Percentiles rank a stretch among this genome's conserved stretches.
phyloP scores from a whole-genome alignment of 2,113 vertebrate species.

The Sylvietta virens region DNA sequence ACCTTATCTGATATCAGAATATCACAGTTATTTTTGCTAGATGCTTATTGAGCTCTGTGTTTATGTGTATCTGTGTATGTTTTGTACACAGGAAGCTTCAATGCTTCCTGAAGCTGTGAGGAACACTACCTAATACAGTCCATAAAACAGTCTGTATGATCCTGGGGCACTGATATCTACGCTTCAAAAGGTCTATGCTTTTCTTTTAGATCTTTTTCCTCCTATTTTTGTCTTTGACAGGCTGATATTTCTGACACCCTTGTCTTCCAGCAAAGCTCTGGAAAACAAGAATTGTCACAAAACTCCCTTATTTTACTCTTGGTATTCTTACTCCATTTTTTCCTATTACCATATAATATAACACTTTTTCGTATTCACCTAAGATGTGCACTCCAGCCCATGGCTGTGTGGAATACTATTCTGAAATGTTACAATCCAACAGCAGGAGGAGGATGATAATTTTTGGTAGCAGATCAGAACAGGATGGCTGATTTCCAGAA shows the following conservation, averaged over 20 bases:
- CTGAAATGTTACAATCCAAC: neutral
- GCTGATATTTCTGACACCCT: neutral
- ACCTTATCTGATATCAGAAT: neutral
- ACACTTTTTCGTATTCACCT: neutral
- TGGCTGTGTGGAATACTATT: neutral
- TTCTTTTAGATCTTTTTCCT: neutral
- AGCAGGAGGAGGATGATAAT: neutral
- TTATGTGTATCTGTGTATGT: neutral
- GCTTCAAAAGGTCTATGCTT: neutral
- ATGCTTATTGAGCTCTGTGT: neutral
- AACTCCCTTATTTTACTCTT: neutral
- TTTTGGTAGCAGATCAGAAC: neutral
- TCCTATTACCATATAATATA: neutral
- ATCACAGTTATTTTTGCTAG: neutral
- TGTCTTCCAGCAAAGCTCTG: neutral
- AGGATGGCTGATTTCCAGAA: neutral
- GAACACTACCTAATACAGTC: too few species aligned
- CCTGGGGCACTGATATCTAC: neutral
- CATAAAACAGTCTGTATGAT: neutral
- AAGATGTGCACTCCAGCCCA: neutral
- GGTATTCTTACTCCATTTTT: neutral
- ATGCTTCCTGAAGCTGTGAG: neutral
- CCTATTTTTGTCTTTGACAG: neutral
- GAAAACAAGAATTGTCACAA: neutral
- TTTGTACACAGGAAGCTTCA: neutral